A percentile compares a stretch with the other conserved stretches of the same genome.
Evolutionary conservation across 2,113 vertebrate species (phyloP).

Genomic region (Lichenostomus cassidix): DNA sequence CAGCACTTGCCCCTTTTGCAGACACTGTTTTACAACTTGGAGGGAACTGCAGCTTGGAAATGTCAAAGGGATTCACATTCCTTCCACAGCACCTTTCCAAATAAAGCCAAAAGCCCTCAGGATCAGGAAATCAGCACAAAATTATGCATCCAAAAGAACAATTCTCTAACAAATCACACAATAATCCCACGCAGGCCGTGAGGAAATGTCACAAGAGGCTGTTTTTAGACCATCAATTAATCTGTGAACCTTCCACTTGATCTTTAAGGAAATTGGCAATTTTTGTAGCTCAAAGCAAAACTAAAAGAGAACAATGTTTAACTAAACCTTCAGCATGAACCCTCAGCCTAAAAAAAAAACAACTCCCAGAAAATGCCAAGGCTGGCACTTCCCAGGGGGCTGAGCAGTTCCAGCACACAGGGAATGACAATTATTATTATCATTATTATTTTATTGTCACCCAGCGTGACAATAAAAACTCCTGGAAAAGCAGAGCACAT

Average conservation of each 20-base stretch:
- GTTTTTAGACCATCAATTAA: not conserved
- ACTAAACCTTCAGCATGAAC: not conserved
- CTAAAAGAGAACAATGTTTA: not conserved
- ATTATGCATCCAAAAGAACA: not conserved
- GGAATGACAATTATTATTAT: too few relatives aligned
- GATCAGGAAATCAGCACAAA: not conserved
- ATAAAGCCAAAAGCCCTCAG: not conserved
- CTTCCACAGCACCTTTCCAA: not conserved
- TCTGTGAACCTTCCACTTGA: not conserved
- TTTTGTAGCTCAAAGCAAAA: not conserved
- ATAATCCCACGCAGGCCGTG: not conserved
- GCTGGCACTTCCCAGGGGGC: not conserved
- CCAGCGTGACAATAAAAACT: not conserved
- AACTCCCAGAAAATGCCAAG: not conserved
- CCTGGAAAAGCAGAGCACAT: not conserved
- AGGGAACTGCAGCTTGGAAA: not conserved
- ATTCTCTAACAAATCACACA: not conserved
- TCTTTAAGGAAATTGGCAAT: constrained; percentile 1
- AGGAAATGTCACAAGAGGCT: not conserved
- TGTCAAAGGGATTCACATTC: not conserved
- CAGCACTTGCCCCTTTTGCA: not conserved
- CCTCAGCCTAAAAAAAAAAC: not conserved
- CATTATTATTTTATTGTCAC: too few relatives aligned
- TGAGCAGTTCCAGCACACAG: too few relatives aligned
- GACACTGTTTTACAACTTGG: not conserved